A percentile compares a stretch with the other conserved stretches of the same genome.
These are phyloP conservation scores for Saccopteryx bilineata DNA, from an alignment of 2,113 vertebrate genomes.

Conservation along the genomic window DNA sequence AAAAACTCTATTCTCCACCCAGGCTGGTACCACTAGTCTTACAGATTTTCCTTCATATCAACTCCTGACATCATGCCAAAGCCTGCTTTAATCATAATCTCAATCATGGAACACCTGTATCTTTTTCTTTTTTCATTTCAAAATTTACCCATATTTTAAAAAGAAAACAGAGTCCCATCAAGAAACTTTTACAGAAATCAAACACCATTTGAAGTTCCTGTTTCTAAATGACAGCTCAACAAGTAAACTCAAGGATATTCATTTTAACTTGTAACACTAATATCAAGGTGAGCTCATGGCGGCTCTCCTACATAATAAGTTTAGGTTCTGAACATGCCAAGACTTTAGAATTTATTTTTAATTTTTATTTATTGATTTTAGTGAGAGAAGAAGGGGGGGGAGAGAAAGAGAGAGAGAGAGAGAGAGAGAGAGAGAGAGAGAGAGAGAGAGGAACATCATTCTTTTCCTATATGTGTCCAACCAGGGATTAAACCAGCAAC, in stretches of 20 bases:
- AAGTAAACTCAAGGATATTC: slow-evolving; percentile 32
- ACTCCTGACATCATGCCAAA: background rate
- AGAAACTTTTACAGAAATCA: slow-evolving; percentile 22
- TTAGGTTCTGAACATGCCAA: background rate
- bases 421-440: too few relatives aligned
- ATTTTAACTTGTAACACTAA: slow-evolving; percentile 34
- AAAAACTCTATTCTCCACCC: background rate
- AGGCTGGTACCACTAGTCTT: background rate
- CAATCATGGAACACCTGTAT: background rate
- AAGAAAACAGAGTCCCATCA: background rate
- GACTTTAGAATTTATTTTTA: too few relatives aligned
- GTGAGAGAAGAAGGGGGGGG: too few relatives aligned
- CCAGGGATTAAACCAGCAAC: too few relatives aligned
- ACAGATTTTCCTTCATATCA: background rate
- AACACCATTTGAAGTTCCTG: slow-evolving; percentile 15
- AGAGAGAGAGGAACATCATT: too few relatives aligned
- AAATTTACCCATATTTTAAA: background rate
- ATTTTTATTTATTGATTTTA: too few relatives aligned
- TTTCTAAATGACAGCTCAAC: slow-evolving; percentile 1
- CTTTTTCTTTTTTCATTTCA: background rate
- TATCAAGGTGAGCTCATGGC: background rate
- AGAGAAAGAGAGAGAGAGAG: too few relatives aligned
- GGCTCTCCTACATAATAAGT: background rate
- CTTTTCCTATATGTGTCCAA: too few relatives aligned
- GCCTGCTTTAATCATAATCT: background rate